Evolutionary conservation across 2,797 vertebrate species (phyloP).

Genomic region (Vireo griseus): DNA sequence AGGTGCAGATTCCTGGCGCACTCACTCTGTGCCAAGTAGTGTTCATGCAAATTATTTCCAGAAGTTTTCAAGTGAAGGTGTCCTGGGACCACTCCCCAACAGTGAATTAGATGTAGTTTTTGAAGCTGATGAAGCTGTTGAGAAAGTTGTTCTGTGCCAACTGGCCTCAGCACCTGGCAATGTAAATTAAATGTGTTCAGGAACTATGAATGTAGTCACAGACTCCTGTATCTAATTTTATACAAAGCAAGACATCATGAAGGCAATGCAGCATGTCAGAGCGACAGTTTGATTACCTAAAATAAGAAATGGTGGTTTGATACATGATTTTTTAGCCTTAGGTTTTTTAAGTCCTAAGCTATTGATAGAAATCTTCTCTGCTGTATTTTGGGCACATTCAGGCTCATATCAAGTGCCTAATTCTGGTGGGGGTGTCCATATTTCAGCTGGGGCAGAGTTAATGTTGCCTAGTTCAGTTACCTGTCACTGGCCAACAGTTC

Average conservation of each 20-base stretch:
- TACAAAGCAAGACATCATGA: neutral
- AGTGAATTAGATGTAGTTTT: neutral
- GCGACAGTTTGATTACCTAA: neutral
- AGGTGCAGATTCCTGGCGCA: neutral
- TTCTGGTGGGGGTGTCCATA: neutral
- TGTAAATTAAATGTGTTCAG: neutral
- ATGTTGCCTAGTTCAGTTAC: neutral
- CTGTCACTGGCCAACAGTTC: neutral
- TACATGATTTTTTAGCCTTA: neutral
- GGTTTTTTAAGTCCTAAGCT: neutral
- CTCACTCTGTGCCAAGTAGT: neutral
- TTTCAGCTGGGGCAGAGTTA: neutral
- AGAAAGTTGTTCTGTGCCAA: neutral
- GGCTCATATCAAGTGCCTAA: neutral
- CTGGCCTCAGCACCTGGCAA: neutral
- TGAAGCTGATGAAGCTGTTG: neutral
- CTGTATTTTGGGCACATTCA: neutral
- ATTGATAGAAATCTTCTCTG: neutral
- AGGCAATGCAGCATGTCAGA: neutral
- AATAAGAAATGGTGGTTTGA: neutral
- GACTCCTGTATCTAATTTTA: neutral
- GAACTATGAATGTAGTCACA: neutral
- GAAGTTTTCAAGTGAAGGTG: neutral
- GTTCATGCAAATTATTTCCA: neutral
- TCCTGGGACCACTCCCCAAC: neutral